These are phyloP conservation scores for Apamea epomidion DNA, from an alignment of 2,888 invertebrate genomes.

Conservation along the genomic window DNA sequence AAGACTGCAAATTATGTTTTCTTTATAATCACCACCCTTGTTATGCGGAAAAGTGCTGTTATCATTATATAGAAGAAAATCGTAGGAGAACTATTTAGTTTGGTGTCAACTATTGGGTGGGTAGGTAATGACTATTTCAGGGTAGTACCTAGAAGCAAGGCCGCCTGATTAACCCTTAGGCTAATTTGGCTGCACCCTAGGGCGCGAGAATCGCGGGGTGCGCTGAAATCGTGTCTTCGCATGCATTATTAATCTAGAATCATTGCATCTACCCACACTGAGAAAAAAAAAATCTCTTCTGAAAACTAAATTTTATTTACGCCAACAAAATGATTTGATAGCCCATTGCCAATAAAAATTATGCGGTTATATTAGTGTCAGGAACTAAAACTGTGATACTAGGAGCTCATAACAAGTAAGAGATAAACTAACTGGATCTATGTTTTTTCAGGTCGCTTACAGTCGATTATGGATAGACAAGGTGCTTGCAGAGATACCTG, in stretches of 20 bases:
- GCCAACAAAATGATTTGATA: too few relatives aligned
- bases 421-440: constrained; percentile 14
- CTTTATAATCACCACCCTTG: background rate
- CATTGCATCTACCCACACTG: too few relatives aligned
- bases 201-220: too few relatives aligned
- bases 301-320: too few relatives aligned
- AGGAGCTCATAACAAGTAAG: constrained; percentile 42
- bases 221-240: too few relatives aligned
- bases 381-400: constrained; percentile 8
- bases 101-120: background rate
- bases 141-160: constrained; percentile 40
- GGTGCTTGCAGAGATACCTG: constrained; percentile 70
- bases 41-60: background rate
- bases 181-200: too few relatives aligned
- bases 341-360: too few relatives aligned
- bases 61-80: background rate
- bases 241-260: too few relatives aligned
- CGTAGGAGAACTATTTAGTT: background rate
- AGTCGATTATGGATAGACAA: constrained; percentile 84
- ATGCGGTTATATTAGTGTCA: too few relatives aligned
- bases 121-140: background rate
- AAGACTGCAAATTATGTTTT: background rate
- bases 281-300: too few relatives aligned
- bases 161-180: too few relatives aligned
- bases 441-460: constrained; percentile 79